A percentile compares a stretch with the other conserved stretches of the same genome.
These are phyloP conservation scores for Pollimyrus isidori DNA, from an alignment of 2,113 vertebrate species.

Conservation along the genomic window DNA sequence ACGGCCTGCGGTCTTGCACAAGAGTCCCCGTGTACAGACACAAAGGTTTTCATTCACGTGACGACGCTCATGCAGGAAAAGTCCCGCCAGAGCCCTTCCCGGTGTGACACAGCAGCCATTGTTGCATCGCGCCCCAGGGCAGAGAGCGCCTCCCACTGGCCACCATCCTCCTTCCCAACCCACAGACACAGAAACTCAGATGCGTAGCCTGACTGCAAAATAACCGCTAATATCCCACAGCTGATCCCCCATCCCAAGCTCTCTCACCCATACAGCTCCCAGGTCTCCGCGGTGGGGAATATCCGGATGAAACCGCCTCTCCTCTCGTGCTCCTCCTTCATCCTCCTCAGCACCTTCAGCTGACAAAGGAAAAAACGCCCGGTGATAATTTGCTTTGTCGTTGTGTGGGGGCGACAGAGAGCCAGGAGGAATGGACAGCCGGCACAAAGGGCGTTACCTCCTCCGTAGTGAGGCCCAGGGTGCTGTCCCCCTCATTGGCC, in stretches of 20 bases:
- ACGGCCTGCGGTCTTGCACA: constrained; percentile 27
- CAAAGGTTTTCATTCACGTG: not conserved
- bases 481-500: constrained; percentile 60
- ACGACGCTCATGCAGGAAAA: not conserved
- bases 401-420: not conserved
- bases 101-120: not conserved
- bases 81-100: not conserved
- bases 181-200: not conserved
- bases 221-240: not conserved
- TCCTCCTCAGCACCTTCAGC: constrained; percentile 81
- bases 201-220: not conserved
- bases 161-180: not conserved
- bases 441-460: constrained; percentile 61
- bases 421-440: not conserved
- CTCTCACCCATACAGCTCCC: constrained; percentile 83
- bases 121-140: not conserved
- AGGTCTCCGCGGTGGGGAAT: constrained; percentile 85
- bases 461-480: constrained; percentile 75
- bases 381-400: not conserved
- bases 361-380: constrained; percentile 33
- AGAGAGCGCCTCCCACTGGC: not conserved
- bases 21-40: not conserved
- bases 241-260: not conserved
- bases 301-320: constrained; percentile 90
- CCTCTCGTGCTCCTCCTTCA: constrained; percentile 83